Evolutionary conservation across 2,888 invertebrate genomes (phyloP).

Genomic region (Latrodectus hesperus): DNA sequence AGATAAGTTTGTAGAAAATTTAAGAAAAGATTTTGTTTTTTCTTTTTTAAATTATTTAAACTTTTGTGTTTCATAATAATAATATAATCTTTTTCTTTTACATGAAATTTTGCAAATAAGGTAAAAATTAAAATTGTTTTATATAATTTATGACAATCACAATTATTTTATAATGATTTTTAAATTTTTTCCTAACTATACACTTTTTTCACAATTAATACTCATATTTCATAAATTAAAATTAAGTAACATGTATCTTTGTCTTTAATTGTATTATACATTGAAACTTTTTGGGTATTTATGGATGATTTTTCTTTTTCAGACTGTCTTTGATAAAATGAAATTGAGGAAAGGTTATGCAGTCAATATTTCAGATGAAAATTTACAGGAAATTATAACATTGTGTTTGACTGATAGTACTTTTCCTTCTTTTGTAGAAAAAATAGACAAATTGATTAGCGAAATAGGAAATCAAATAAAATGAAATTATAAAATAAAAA

Average conservation of each 20-base stretch:
- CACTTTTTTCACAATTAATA: background rate
- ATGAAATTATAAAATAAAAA: too few species aligned
- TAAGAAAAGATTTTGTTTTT: too few species aligned
- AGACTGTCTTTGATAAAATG: constrained; percentile 37
- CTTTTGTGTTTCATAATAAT: too few species aligned
- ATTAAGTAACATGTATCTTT: background rate
- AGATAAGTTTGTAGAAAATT: too few species aligned
- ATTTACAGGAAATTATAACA: constrained; percentile 46
- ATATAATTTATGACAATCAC: background rate
- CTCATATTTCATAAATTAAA: background rate
- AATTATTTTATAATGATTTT: background rate
- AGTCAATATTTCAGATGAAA: constrained; percentile 6
- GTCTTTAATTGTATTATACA: background rate
- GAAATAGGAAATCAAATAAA: constrained; percentile 3
- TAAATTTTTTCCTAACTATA: background rate
- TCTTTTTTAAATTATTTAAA: too few species aligned
- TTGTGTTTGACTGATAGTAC: constrained; percentile 55
- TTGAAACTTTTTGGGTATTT: too few species aligned
- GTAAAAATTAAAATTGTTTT: background rate
- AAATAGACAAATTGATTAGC: constrained; percentile 27
- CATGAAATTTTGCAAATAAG: too few species aligned
- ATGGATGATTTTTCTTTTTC: background rate
- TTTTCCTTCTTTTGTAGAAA: constrained; percentile 53
- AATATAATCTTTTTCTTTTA: too few species aligned
- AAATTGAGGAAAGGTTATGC: constrained; percentile 38